These are phyloP conservation scores for Muntiacus muntjak DNA, from an alignment of 2,113 vertebrate genomes.

Conservation along the genomic window DNA sequence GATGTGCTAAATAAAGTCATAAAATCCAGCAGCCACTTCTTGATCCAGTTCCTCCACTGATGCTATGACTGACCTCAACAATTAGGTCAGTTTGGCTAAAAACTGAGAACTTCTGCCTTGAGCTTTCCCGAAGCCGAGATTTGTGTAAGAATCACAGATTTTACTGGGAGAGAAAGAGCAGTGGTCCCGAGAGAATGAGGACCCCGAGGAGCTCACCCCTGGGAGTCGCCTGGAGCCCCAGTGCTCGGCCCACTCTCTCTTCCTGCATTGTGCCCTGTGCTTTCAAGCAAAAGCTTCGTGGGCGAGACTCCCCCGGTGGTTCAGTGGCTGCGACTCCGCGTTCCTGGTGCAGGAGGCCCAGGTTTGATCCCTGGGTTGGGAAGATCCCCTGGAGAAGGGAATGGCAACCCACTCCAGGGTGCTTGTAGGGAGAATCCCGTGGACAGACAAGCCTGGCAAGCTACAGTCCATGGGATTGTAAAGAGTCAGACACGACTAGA, in stretches of 20 bases:
- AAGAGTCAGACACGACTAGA: neutral
- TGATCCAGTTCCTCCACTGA: too few species aligned
- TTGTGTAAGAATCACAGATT: neutral
- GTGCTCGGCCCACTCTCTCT: neutral
- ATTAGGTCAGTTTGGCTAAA: neutral
- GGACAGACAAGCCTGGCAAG: neutral
- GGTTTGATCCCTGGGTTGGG: neutral
- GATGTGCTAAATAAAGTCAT: neutral
- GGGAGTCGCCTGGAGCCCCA: neutral
- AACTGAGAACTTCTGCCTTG: neutral
- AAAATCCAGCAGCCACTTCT: rapidly evolving
- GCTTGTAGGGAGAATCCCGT: neutral
- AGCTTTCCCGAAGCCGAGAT: neutral
- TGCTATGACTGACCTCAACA: neutral
- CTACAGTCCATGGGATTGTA: neutral
- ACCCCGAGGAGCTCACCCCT: neutral
- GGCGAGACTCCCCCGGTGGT: neutral
- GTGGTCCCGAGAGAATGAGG: neutral
- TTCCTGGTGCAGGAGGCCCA: neutral
- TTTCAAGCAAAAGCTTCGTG: neutral
- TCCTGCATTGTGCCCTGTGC: rapidly evolving
- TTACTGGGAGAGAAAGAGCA: neutral
- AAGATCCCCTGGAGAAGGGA: neutral
- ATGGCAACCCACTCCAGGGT: neutral
- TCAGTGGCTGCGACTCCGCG: rapidly evolving